Base-by-base conservation (phyloP, 2,888 invertebrate genomes). In the Caenorhabditis sp. region DNA sequence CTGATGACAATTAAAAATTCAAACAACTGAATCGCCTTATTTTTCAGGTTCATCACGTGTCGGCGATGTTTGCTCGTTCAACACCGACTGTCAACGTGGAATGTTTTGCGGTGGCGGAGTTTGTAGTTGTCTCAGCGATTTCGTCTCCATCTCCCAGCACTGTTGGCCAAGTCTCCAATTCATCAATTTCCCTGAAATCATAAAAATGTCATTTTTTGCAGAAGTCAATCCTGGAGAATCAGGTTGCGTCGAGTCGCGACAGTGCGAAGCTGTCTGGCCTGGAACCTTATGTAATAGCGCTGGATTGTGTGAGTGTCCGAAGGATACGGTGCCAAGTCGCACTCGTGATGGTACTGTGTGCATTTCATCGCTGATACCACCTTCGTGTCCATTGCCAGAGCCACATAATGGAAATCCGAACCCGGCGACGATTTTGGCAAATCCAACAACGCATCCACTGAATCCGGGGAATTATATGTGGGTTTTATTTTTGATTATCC, bases 221-320 rank as follows among this genome's bases (percentile, higher is more conserved):
- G 85, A 86, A 74, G 82, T 85, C 8, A 85, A 85, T 60, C 85
- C 85, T 1, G 85, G 84, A 2, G 85, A 85, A 53, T 83, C 81
- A 17, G 85, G 85, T 4, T 86, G 86, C 58, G 83, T 85, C 3
- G 84, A 85, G 49, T 81, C 78, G 49, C 75, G 81, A 2, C 86
- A 86, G 59, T 86, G 86, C 56, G 83, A 83, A 62, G 83, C 85
- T 10, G 85, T 86, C 0, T 86, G 86, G 86, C 85, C 86, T 1
- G 83, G 77, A n/a, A 76, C 85, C 25, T 66, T 57, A 2, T 86
- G 86, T 64, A 80, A 80, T 7, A 63, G 69, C 2, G 70, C 76
- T 10, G 86, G 86, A 10, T 67, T 85, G 8, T 86, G 86, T 67
- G 83, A 84, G 59, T 86, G 86, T 68, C 84, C 86, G 17, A 80